Percentiles rank a stretch among this genome's conserved stretches.
These are phyloP conservation scores for Magallana nippona DNA, from an alignment of 2,888 invertebrate genomes.

Conservation along the genomic window DNA sequence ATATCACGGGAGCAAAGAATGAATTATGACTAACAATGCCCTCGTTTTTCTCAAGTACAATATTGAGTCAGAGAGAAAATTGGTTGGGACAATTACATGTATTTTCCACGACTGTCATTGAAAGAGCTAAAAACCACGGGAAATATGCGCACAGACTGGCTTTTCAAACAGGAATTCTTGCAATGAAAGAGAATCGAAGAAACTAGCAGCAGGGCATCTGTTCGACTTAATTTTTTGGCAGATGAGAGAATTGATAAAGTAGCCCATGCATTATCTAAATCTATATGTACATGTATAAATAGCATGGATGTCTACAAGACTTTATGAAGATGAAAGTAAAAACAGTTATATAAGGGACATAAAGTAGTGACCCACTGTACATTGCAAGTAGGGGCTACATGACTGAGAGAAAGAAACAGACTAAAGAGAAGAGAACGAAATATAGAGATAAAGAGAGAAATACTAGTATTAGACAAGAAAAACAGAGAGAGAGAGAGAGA, in stretches of 20 bases:
- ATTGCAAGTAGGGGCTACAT: too few species aligned
- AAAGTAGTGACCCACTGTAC: neutral
- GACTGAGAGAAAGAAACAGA: too few species aligned
- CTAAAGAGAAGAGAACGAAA: neutral
- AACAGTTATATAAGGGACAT: too few species aligned
- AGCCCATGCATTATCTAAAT: too few species aligned
- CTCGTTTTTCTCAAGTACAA: constrained; percentile 9
- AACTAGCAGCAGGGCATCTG: too few species aligned
- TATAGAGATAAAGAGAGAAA: neutral
- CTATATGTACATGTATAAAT: too few species aligned
- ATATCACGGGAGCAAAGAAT: constrained; percentile 1
- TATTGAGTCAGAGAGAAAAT: constrained; percentile 23
- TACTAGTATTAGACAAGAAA: neutral
- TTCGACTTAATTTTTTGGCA: too few species aligned
- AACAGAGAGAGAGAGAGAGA: neutral
- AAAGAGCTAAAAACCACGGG: neutral
- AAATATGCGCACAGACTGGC: neutral
- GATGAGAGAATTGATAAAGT: neutral
- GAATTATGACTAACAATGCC: constrained; percentile 28
- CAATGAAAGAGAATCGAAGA: neutral
- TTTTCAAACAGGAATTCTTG: constrained; percentile 7
- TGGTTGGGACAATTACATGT: constrained; percentile 8
- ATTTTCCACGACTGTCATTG: constrained; percentile 8
- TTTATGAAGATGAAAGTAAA: neutral
- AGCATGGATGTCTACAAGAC: neutral